A percentile compares a stretch with the other conserved stretches of the same genome.
Evolutionary conservation across 1,140 invertebrate species (phyloP).

Genomic region (Drosophila nasuta): DNA sequence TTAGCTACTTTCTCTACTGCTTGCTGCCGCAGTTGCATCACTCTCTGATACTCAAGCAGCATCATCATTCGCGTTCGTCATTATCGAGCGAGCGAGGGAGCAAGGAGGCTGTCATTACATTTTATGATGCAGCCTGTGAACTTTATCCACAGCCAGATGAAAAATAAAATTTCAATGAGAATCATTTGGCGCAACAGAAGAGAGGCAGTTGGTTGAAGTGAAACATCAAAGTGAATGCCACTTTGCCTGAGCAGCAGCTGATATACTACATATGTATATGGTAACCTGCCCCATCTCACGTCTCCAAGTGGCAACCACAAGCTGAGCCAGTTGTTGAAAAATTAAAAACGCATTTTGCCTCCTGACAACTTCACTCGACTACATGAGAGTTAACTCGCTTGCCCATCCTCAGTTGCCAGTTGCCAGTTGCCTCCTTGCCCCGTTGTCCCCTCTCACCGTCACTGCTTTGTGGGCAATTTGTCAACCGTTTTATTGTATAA

Average conservation of each 20-base stretch:
- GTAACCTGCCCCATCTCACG: neutral
- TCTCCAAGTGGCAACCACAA: constrained; percentile 27
- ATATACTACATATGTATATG: neutral
- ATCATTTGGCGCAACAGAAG: constrained; percentile 47
- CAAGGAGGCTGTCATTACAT: constrained; percentile 69
- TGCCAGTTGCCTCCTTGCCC: neutral
- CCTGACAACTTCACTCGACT: constrained; percentile 35
- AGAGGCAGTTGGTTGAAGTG: constrained; percentile 56
- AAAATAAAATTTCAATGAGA: constrained; percentile 71
- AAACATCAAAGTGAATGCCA: constrained; percentile 77
- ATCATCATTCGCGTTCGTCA: constrained; percentile 53
- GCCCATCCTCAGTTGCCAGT: neutral
- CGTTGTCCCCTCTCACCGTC: neutral
- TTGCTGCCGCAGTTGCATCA: too few relatives aligned
- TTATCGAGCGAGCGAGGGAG: constrained; percentile 59
- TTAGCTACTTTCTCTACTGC: constrained; percentile 5
- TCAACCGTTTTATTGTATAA: constrained; percentile 72
- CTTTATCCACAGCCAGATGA: constrained; percentile 66
- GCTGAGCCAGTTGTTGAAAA: constrained; percentile 48
- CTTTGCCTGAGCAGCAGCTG: constrained; percentile 2
- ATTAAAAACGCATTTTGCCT: constrained; percentile 52
- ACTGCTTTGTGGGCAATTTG: constrained; percentile 49
- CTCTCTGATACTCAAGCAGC: neutral
- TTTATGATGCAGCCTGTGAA: constrained; percentile 60
- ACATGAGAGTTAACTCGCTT: constrained; percentile 7